These are phyloP conservation scores for Haliclona indistincta DNA, from an alignment of 37 sponge, comb jelly and placozoan species.

Conservation along the genomic window DNA sequence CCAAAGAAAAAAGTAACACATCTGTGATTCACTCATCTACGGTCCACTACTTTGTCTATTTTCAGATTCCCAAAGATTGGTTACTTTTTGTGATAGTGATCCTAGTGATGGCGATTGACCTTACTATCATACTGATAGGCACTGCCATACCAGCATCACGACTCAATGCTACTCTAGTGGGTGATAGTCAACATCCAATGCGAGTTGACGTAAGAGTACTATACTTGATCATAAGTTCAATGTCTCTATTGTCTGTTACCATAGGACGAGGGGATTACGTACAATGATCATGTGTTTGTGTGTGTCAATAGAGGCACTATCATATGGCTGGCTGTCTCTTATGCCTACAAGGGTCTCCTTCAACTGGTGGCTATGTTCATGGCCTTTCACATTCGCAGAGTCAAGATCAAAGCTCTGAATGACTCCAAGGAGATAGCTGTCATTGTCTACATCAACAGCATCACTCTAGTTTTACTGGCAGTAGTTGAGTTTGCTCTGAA, in stretches of 20 bases:
- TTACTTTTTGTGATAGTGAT: neutral
- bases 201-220: too few species aligned
- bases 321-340: conserved; percentile 17
- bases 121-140: neutral
- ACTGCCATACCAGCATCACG: neutral
- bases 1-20: neutral
- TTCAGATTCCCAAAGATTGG: conserved; percentile 7
- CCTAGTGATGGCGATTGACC: neutral
- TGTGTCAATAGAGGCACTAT: too few species aligned
- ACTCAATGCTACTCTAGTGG: neutral
- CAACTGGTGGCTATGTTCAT: conserved; percentile 10
- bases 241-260: too few species aligned
- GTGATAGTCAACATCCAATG: neutral
- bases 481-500: conserved; percentile 7
- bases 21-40: neutral
- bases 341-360: conserved; percentile 15
- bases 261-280: too few species aligned
- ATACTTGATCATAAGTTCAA: too few species aligned
- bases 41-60: neutral
- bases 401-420: neutral
- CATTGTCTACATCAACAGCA: conserved; percentile 9
- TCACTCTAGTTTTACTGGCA: conserved; percentile 7
- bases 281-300: neutral
- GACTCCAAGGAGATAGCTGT: neutral
- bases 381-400: neutral